Evolutionary conservation across 2,888 invertebrate genomes (phyloP).

Genomic region (Microplitis deprimator): DNA sequence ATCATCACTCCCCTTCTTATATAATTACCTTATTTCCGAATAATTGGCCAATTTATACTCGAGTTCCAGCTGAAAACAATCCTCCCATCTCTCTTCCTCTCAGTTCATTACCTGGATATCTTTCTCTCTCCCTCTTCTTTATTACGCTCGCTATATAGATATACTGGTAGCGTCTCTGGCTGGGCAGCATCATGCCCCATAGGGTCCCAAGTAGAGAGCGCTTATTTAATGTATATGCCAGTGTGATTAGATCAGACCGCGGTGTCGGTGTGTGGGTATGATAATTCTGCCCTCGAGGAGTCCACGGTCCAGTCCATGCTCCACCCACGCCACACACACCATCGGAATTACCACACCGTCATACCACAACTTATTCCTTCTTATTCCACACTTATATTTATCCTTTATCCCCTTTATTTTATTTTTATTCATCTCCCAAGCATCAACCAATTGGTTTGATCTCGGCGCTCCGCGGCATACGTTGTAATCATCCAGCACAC

Average conservation of each 20-base stretch:
- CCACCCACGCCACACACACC: conserved; percentile 68
- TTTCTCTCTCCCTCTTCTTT: conserved; percentile 37
- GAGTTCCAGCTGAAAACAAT: conserved; percentile 71
- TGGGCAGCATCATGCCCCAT: conserved; percentile 62
- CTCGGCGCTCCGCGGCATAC: conserved; percentile 32
- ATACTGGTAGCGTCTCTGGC: not conserved
- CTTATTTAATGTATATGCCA: conserved; percentile 72
- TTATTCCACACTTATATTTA: conserved; percentile 9
- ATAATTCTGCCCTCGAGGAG: conserved; percentile 70
- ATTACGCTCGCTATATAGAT: conserved; percentile 16
- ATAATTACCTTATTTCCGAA: conserved; percentile 72
- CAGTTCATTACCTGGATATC: conserved; percentile 30
- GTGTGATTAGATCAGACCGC: conserved; percentile 71
- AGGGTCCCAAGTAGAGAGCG: conserved; percentile 66
- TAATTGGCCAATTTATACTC: conserved; percentile 71
- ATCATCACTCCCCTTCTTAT: conserved; percentile 70
- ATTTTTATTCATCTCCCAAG: not conserved
- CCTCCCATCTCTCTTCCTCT: conserved; percentile 61
- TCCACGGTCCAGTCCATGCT: conserved; percentile 62
- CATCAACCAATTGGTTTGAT: conserved; percentile 51
- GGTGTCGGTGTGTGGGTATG: conserved; percentile 66
- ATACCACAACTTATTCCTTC: conserved; percentile 37
- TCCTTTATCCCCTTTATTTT: conserved; percentile 17
- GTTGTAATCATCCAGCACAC: conserved; percentile 54
- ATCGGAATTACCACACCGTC: conserved; percentile 32